Evolutionary conservation across 2,113 vertebrate species (phyloP).

Genomic region (Rhodinocichla rosea): DNA sequence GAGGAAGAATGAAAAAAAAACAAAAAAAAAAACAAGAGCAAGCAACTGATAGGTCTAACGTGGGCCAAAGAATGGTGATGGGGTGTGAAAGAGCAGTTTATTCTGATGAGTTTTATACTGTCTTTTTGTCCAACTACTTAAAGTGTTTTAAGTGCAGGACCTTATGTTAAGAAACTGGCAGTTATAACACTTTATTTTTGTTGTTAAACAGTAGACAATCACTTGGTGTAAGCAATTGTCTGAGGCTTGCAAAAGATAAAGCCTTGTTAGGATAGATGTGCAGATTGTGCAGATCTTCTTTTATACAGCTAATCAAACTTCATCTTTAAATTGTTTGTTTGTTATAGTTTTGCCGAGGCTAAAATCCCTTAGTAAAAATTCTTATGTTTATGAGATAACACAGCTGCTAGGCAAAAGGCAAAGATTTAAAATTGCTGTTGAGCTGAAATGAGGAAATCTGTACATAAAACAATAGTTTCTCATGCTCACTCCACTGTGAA

Average conservation of each 20-base stretch:
- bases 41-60: neutral
- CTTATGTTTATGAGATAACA: constrained; percentile 42
- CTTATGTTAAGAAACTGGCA: neutral
- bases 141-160: neutral
- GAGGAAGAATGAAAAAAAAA: neutral
- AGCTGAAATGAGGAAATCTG: neutral
- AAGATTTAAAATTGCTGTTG: neutral
- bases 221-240: neutral
- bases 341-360: constrained; percentile 15
- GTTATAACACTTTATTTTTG: constrained; percentile 10
- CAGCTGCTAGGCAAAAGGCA: constrained; percentile 58
- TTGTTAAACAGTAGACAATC: constrained; percentile 52
- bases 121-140: neutral
- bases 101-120: neutral
- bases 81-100: neutral
- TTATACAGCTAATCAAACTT: constrained; percentile 44
- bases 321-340: constrained; percentile 59
- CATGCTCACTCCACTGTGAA: neutral
- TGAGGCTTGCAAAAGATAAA: constrained; percentile 28
- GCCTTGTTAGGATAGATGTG: neutral
- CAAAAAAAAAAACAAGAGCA: neutral
- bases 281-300: neutral
- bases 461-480: neutral
- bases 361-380: constrained; percentile 35
- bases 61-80: neutral